Base-by-base conservation (phyloP, 2,888 invertebrate species). In the Proisotoma minuta region DNA sequence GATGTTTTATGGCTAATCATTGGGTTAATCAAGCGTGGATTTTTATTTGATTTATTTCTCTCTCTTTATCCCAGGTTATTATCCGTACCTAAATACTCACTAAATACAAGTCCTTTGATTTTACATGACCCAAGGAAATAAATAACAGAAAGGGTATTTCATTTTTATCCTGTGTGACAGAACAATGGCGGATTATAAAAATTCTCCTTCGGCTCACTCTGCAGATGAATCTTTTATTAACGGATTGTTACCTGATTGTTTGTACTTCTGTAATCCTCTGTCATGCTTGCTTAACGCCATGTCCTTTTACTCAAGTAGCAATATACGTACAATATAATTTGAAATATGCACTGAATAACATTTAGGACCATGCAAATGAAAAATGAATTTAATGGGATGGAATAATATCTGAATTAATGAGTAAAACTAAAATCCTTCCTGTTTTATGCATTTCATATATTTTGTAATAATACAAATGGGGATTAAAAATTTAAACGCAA, bases 1-100 rank as follows among this genome's bases (percentile, higher is more conserved):
- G 39, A 48, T 61, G 61, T 61, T 61, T 61, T 61, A 61, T 61
- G 61, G 61, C 57, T 61, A 61, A 61, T 61, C 61, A 61, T 57
- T 61, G 61, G 57, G 50, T 28, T 57, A 61, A 61, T 61, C 61
- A 61, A 57, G 56, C 61, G 51, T 60, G 54, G 52, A 60, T 60
- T 60, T 60, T 60, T 60, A 53, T 56, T 29, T 54, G 60, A 60
- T 54, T 56, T 60, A 60, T 60, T 56, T 60, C 56, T 48, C 50
- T 51, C 26, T 10, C 27, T 51, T 51, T 51, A 27, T 51, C 27
- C 51, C 8, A 27, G 51, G 51, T 51, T 27, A 51, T 51, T 51
- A 51, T 51, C 27, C 51, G 51, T 51, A 20, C 27, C 51, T 51
- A 51, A 51, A 50, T 43, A 43, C 43, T 43, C 43, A 20, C 43